Evolutionary conservation across 2,113 vertebrate genomes (phyloP), one percentile per base, ranked within the genome.

Genomic region (Gambusia holbrooki): DNA sequence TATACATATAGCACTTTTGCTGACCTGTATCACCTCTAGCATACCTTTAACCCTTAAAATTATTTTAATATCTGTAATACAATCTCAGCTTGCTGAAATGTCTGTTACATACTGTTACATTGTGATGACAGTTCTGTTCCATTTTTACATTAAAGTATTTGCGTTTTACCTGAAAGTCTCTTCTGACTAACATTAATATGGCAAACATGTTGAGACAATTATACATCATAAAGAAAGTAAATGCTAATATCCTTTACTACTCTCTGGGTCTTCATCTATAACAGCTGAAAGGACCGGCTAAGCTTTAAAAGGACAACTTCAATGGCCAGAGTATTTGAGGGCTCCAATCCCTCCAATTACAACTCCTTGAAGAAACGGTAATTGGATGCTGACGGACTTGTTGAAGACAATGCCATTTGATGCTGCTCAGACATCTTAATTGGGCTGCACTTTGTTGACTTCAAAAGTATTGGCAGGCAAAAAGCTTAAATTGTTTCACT

Each of bases 331-430:
- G 42, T 4, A 0, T 48, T 42, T 40, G 48, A 12, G 0, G 22
- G n/a, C 79, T 42, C 40, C 40, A 15, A 15, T 42, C 13, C 62
- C 25, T 60, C 61, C 73, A 80, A 82, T 66, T 82, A 81, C 68
- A 32, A 62, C 62, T 63, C 64, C 66, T 17, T 82, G 37, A 45
- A 29, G 48, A 42, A 71, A 69, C 71, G 45, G 66, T 86, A 84
- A 88, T 74, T 86, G 74, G 76, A 51, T 66, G 42, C 42, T 78
- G 65, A 32, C 51, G 61, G 68, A 65, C 71, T 80, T 45, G 65
- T 62, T 74, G 28, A 64, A 73, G 74, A 64, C 51, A 63, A 58
- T 22, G 67, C 61, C 12, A 40, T 62, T 71, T 40, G 54, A 62
- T 37, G 72, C 69, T 27, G 17, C 45, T 81, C 45, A 80, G 54